phyloP scores from a whole-genome alignment of 2,797 vertebrate species.

The Epinephelus malabaricus region DNA sequence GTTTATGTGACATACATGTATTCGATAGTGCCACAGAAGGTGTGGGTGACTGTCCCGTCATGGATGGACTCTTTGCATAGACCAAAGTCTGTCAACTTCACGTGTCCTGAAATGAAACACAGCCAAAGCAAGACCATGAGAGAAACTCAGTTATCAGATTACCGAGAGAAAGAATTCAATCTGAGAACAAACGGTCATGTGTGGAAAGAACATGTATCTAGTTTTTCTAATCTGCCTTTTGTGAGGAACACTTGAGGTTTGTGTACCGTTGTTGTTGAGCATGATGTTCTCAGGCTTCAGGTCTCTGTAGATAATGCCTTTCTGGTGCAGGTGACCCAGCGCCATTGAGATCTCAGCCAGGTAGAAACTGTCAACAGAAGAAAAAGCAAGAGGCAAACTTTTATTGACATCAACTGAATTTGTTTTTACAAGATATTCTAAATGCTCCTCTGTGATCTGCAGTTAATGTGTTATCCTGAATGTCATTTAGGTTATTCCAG shows the following conservation, averaged over 20 bases:
- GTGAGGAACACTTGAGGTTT: slow-evolving; percentile 19
- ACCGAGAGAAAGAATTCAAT: neutral
- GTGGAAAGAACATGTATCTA: neutral
- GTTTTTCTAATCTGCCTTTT: neutral
- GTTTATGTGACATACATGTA: slow-evolving; percentile 88
- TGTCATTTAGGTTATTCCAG: slow-evolving; percentile 25
- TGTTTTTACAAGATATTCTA: no score
- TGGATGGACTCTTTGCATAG: slow-evolving; percentile 98
- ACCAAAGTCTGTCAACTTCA: slow-evolving; percentile 96
- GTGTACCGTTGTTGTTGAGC: slow-evolving; percentile 96
- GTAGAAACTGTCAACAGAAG: slow-evolving; percentile 93
- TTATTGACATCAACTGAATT: neutral
- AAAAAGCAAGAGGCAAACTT: slow-evolving; percentile 5
- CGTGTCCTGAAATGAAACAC: slow-evolving; percentile 87
- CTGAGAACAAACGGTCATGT: neutral
- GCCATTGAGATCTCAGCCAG: slow-evolving; percentile 99
- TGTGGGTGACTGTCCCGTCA: slow-evolving; percentile 97
- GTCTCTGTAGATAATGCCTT: slow-evolving; percentile 98
- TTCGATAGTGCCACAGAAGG: slow-evolving; percentile 98
- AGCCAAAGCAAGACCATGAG: neutral
- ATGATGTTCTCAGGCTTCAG: slow-evolving; percentile 99
- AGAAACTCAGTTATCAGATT: neutral
- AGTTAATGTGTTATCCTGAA: neutral
- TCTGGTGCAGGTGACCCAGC: slow-evolving; percentile 97
- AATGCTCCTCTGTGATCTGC: neutral